Percentiles rank a stretch among this genome's conserved stretches.
These are phyloP conservation scores for Labeo calbasu DNA, from an alignment of 2,797 vertebrate species.

Conservation along the genomic window DNA sequence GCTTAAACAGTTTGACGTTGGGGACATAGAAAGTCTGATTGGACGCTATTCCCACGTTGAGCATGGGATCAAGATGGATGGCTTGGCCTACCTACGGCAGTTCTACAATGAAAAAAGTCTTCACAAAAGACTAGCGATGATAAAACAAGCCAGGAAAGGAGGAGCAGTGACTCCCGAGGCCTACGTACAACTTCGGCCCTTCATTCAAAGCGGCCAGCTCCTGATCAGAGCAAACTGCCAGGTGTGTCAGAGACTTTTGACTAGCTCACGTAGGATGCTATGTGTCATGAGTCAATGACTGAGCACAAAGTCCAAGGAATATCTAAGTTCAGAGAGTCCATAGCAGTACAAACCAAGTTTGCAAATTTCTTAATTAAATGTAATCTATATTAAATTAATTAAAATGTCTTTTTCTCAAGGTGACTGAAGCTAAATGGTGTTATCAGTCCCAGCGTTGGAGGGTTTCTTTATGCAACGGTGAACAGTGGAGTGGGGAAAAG, in stretches of 20 bases:
- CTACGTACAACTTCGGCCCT: slow-evolving; percentile 77
- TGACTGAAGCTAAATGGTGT: slow-evolving; percentile 78
- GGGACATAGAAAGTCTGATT: slow-evolving; percentile 80
- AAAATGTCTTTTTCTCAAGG: slow-evolving; percentile 61
- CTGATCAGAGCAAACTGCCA: slow-evolving; percentile 76
- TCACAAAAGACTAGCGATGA: slow-evolving; percentile 79
- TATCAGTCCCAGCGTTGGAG: slow-evolving; percentile 77
- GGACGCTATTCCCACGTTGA: slow-evolving; percentile 82
- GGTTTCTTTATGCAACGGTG: slow-evolving; percentile 68
- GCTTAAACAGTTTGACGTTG: slow-evolving; percentile 83
- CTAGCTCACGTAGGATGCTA: neutral
- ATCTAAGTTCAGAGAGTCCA: neutral
- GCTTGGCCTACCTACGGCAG: slow-evolving; percentile 77
- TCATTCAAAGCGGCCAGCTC: slow-evolving; percentile 72
- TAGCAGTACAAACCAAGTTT: neutral
- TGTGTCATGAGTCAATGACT: neutral
- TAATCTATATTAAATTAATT: neutral
- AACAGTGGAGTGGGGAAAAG: slow-evolving; percentile 74
- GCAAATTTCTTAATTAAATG: neutral
- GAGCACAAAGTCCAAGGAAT: neutral
- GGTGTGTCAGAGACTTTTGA: slow-evolving; percentile 60
- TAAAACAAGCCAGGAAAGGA: slow-evolving; percentile 79
- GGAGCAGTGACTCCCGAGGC: slow-evolving; percentile 82
- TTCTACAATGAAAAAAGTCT: slow-evolving; percentile 81
- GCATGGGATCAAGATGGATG: slow-evolving; percentile 81